Base-by-base conservation (phyloP, 2,888 invertebrate species). In the Autographa gamma region DNA sequence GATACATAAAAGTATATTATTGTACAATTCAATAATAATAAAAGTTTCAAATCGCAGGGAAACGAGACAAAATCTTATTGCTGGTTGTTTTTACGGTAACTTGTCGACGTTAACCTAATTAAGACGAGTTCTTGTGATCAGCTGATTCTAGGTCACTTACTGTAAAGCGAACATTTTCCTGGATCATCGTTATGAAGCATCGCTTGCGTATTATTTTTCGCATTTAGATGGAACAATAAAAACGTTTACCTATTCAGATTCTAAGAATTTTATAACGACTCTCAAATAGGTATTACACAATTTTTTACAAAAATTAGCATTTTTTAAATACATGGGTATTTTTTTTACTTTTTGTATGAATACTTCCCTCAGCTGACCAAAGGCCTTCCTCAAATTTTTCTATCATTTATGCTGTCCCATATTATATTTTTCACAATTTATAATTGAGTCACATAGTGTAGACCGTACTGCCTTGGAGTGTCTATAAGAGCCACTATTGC, bases 71-170 rank as follows among this genome's bases (percentile, higher is more conserved):
- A 80, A 80, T 56, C 64, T 34, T 74, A 72, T 59, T 63, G 67
- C 72, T 73, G 61, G 70, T 68, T 59, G 71, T 74, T 77, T 79
- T 73, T 74, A 72, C 74, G 32, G 78, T 80, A 80, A 82, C 74
- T 68, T 70, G 69, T 70, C 58, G 60, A 68, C 66, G 72, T 80
- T 80, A 80, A 80, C 81, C 81, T 74, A 79, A 80, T 81, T 78
- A 76, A 77, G 66, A 82, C 82, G 64, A 81, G 82, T 82, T 82
- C 81, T 82, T 58, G 79, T 67, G 75, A 76, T 77, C 86, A 83
- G 71, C 77, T 76, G 80, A 65, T 85, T 84, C 78, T 85, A 72
- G 84, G 84, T 86, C 84, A 82, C 59, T 63, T 70, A 75, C 77
- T 69, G 77, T 82, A 81, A 76, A 77, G 62, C 70, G 68, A 66